Percentiles rank a stretch among this genome's conserved stretches.
These are phyloP conservation scores for Dermochelys coriacea DNA, from an alignment of 2,797 vertebrate species.

Conservation along the genomic window DNA sequence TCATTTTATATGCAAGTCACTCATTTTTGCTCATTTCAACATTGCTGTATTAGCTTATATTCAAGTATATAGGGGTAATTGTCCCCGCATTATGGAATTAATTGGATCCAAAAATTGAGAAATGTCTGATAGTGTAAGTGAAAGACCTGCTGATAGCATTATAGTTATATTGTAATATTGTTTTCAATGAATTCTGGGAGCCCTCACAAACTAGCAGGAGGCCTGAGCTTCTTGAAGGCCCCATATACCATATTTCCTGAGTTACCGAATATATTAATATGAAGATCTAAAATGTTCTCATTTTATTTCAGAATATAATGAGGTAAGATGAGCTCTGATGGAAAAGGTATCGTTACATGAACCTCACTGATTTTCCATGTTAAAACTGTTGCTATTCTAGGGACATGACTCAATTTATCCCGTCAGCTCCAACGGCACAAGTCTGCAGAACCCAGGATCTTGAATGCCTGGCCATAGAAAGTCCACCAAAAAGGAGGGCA, in stretches of 20 bases:
- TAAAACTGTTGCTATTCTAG: background rate
- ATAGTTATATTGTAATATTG: fast-evolving
- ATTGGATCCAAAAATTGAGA: background rate
- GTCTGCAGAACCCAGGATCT: background rate
- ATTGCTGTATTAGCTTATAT: fast-evolving
- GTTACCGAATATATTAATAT: background rate
- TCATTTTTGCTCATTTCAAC: fast-evolving
- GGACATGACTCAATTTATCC: background rate
- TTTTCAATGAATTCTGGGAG: background rate
- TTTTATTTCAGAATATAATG: background rate
- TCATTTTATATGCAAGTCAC: background rate
- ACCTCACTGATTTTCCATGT: background rate
- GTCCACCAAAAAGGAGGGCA: background rate
- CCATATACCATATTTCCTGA: background rate
- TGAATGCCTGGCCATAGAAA: background rate
- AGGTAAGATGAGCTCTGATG: background rate
- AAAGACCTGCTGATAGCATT: background rate
- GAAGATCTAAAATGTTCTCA: background rate
- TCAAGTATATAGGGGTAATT: background rate
- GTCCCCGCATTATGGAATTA: background rate
- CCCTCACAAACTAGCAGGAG: background rate
- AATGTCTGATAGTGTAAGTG: background rate
- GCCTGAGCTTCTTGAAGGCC: background rate
- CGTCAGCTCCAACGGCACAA: background rate
- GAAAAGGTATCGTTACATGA: background rate